Percentiles rank a stretch among this genome's conserved stretches.
Evolutionary conservation across 2,113 vertebrate genomes (phyloP).

Genomic region (Atractosteus spatula): DNA sequence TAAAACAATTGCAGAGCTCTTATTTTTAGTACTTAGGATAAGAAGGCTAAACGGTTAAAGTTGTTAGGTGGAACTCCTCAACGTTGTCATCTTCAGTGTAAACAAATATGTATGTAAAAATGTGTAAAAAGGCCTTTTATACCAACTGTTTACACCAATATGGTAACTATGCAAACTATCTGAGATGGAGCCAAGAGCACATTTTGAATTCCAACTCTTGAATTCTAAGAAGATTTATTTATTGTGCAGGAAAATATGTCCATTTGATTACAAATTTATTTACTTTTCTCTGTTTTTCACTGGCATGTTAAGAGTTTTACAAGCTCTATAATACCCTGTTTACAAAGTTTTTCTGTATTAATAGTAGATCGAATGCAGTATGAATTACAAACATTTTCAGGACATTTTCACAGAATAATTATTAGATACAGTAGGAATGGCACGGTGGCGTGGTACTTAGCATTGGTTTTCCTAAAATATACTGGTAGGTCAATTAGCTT

Average conservation of each 20-base stretch:
- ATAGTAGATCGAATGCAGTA: too few relatives aligned
- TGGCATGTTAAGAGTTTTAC: too few relatives aligned
- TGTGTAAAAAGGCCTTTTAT: constrained; percentile 67
- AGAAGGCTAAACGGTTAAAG: constrained; percentile 18
- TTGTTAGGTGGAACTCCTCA: constrained; percentile 38
- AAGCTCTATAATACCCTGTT: too few relatives aligned
- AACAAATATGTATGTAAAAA: constrained; percentile 57
- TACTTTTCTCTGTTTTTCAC: background rate
- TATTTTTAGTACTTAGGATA: constrained; percentile 15
- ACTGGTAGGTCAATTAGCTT: too few relatives aligned
- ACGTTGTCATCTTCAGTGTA: constrained; percentile 60
- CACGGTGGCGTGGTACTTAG: too few relatives aligned
- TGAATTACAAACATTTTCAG: too few relatives aligned
- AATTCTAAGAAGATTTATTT: constrained; percentile 7
- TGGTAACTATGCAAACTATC: constrained; percentile 55
- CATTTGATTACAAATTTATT: background rate
- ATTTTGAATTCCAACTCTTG: constrained; percentile 15
- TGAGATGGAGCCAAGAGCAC: constrained; percentile 61
- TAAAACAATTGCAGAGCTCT: background rate
- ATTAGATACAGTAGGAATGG: too few relatives aligned
- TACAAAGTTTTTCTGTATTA: too few relatives aligned
- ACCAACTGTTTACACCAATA: constrained; percentile 51
- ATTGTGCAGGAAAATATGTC: background rate
- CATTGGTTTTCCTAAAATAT: too few relatives aligned
- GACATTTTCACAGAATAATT: too few relatives aligned